Evolutionary conservation across 1,140 invertebrate genomes (phyloP).

Genomic region (Nasonia giraulti): DNA sequence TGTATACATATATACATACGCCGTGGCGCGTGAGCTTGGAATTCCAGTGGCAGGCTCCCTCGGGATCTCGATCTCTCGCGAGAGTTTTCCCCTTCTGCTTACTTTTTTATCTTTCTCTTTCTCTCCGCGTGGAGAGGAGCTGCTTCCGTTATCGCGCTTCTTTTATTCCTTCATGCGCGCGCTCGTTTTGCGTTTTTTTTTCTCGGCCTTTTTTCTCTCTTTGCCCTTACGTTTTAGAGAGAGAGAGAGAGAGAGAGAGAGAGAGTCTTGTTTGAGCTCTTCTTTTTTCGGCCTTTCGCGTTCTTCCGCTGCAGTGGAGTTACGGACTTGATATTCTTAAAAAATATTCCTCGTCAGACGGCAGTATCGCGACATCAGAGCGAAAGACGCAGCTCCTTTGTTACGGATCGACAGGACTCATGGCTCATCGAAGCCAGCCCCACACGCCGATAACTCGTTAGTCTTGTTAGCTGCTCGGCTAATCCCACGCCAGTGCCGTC

Average conservation of each 20-base stretch:
- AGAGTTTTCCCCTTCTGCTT: constrained; percentile 11
- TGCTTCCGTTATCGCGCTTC: constrained; percentile 24
- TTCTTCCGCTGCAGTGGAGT: background rate
- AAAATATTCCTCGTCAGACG: background rate
- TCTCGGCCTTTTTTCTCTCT: background rate
- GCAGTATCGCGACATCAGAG: background rate
- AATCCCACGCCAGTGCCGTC: background rate
- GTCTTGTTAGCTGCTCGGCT: constrained; percentile 37
- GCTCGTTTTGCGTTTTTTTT: background rate
- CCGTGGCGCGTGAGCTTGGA: background rate
- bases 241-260: too few relatives aligned
- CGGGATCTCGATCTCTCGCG: background rate
- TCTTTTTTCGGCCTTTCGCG: background rate
- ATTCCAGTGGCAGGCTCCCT: background rate
- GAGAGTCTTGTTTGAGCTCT: background rate
- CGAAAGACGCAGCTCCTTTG: background rate
- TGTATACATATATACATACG: background rate
- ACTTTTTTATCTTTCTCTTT: background rate
- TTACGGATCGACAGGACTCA: background rate
- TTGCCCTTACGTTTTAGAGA: background rate
- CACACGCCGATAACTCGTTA: constrained; percentile 23
- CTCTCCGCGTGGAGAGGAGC: background rate
- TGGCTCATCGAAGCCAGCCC: background rate
- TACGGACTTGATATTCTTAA: background rate
- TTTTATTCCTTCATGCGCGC: constrained; percentile 1